Conservation (phyloP, 23 tunicate species). For the Halocynthia roretzi region DNA sequence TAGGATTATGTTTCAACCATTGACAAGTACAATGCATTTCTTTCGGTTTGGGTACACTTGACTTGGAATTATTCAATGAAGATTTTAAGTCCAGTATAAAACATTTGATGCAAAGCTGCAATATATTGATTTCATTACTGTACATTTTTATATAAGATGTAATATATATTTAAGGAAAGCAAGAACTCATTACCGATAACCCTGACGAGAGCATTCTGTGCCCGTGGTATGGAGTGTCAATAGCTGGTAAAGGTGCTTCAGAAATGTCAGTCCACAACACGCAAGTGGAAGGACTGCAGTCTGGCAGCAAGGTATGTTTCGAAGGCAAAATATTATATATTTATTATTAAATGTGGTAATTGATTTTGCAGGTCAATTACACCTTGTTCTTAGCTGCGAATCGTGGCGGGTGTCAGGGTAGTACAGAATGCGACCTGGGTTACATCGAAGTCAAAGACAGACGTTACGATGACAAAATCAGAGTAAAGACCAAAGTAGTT, state of each 20-base stretch:
- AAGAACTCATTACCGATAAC: constrained; percentile 67
- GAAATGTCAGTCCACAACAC: constrained; percentile 21
- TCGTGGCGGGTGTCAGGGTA: constrained; percentile 36
- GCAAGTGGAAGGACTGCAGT: constrained; percentile 31
- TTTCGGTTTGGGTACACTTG: too few relatives aligned
- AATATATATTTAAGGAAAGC: constrained; percentile 15
- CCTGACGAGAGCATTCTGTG: constrained; percentile 55
- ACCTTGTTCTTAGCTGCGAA: constrained; percentile 61
- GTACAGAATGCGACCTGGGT: constrained; percentile 43
- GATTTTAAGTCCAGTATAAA: too few relatives aligned
- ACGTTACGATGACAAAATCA: constrained; percentile 66
- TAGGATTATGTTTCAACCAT: too few relatives aligned
- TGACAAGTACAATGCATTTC: too few relatives aligned
- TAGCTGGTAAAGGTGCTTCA: constrained; percentile 22
- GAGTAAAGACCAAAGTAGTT: constrained; percentile 45
- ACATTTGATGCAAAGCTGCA: too few relatives aligned
- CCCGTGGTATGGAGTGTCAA: constrained; percentile 45
- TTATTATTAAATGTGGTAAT: neutral
- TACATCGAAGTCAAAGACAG: constrained; percentile 69
- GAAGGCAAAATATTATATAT: too few relatives aligned
- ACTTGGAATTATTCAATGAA: too few relatives aligned
- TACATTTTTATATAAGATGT: too few relatives aligned
- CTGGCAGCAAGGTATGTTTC: constrained; percentile 49
- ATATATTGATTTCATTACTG: too few relatives aligned
- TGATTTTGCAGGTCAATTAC: constrained; percentile 59